Evolutionary conservation across 2,888 invertebrate species (phyloP).

Genomic region (Tetrapedia diversipes): DNA sequence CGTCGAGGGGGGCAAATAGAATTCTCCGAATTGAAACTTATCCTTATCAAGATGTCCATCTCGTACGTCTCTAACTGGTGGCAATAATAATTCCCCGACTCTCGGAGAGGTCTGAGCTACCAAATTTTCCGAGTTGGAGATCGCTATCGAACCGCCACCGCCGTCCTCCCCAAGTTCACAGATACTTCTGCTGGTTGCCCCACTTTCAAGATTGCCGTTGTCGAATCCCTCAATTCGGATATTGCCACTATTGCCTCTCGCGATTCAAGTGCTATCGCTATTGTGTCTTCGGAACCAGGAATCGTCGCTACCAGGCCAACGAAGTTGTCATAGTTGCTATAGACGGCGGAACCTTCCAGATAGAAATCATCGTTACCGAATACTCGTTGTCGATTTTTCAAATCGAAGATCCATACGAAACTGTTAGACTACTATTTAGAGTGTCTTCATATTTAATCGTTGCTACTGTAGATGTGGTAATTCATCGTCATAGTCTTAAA

Average conservation of each 20-base stretch:
- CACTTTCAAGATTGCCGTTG: background rate
- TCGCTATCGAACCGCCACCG: background rate
- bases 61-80: background rate
- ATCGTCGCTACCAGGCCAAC: background rate
- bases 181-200: background rate
- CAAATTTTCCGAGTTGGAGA: constrained; percentile 9
- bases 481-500: no score
- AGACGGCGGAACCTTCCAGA: background rate
- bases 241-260: constrained; percentile 15
- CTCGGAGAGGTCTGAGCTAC: background rate
- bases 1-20: no score
- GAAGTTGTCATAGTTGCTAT: background rate
- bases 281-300: background rate
- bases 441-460: no score
- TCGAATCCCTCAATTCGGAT: constrained; percentile 10
- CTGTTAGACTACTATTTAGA: no score
- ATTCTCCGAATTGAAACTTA: no score
- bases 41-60: background rate
- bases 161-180: background rate
- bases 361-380: background rate
- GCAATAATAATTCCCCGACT: background rate
- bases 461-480: no score
- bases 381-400: no score
- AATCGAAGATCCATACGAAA: no score
- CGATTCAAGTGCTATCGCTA: constrained; percentile 3